Base-by-base conservation (phyloP, 2,888 invertebrate genomes). In the Caenorhabditis panamensis region DNA sequence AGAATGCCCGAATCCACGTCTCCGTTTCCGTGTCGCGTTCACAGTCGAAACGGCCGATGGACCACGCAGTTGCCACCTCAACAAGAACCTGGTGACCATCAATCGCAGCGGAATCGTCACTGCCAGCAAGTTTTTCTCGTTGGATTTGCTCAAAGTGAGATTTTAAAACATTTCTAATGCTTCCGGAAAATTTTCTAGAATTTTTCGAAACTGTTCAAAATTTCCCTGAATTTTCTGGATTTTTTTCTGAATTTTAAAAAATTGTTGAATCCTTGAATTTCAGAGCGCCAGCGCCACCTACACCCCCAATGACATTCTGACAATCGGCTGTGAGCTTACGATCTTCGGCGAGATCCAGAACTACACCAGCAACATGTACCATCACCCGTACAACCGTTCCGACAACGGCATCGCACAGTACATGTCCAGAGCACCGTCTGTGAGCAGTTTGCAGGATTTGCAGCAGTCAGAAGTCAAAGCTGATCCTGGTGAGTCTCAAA, bases 101-200 rank as follows among this genome's bases (percentile, higher is more conserved):
- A 87, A 88, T 73, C 81, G 85, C 13, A 83, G 84, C 24, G 88
- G 88, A 22, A 87, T 87, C 16, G 88, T 88, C 9, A 88, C 88
- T 8, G 88, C 88, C 22, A 82, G 82, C 59, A 87, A 86, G 62
- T 88, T 88, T 54, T 88, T 84, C 80, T 75, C 82, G 26, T 63
- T 84, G n/a, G 87, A 87, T 16, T 62, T 76, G 4, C 63, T 87
- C 11, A 86, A 82, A 67, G 85, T 85, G 24, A 5, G 16, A 20
- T 24, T 1, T 8, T 9, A 31, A 31, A 31, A 9, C 4, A 31
- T 31, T 31, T 31, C 9, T 31, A 9, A 31, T 6, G 31, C 4
- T 31, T 31, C 31, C 9, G 31, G 31, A 31, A 31, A 31, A 31
- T 6, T 31, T 9, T 31, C 9, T 31, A 4, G 31, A 9, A 31